Conservation (phyloP, 2,888 invertebrate species). For the Eilema depressum region DNA sequence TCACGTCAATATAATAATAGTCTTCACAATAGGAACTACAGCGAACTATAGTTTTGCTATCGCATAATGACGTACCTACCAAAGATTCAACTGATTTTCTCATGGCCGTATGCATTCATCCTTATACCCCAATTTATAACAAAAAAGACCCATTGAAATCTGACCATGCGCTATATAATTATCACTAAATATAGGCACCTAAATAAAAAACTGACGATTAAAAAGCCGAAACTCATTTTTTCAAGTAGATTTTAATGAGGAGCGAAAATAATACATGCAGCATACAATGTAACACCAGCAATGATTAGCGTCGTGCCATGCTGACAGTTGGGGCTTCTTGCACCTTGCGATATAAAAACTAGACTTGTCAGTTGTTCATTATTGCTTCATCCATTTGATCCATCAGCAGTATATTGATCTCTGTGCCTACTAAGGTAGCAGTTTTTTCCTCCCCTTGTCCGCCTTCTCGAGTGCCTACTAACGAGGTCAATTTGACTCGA, state of each 20-base stretch:
- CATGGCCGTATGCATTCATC: not conserved
- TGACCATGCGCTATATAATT: not conserved
- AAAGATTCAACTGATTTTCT: not conserved
- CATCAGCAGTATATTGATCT: not conserved
- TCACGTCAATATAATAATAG: not conserved
- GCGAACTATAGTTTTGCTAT: too few species aligned
- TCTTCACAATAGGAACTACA: too few species aligned
- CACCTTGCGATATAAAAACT: not conserved
- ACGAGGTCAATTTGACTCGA: not conserved
- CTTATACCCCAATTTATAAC: not conserved
- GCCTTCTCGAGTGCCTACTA: not conserved
- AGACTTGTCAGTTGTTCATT: not conserved
- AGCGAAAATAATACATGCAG: not conserved
- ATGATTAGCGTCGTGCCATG: not conserved
- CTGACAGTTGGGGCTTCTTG: not conserved
- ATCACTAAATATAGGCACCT: not conserved
- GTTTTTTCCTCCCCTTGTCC: not conserved
- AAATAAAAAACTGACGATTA: not conserved
- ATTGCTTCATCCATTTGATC: not conserved
- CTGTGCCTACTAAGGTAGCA: not conserved
- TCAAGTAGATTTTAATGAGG: not conserved
- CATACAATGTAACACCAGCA: not conserved
- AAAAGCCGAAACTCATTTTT: not conserved
- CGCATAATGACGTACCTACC: not conserved
- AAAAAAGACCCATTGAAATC: not conserved